These are phyloP conservation scores for Myotis findleyi DNA, from an alignment of 2,797 vertebrate species.

Conservation along the genomic window DNA sequence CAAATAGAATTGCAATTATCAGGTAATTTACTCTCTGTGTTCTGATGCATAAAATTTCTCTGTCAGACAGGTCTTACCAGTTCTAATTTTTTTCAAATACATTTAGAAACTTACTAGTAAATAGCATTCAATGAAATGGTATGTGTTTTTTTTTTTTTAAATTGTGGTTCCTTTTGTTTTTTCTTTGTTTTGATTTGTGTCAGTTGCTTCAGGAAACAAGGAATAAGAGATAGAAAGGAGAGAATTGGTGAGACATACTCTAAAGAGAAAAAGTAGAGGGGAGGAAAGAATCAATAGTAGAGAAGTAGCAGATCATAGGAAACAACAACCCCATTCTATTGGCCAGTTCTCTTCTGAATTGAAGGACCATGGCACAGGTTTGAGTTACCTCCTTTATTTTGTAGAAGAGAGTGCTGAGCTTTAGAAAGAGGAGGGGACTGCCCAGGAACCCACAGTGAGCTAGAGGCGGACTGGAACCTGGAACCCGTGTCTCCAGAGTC, in stretches of 20 bases:
- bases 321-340: neutral
- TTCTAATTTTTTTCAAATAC: constrained; percentile 18
- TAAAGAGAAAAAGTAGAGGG: too few relatives aligned
- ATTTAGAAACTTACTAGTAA: constrained; percentile 1
- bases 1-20: neutral
- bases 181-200: neutral
- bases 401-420: neutral
- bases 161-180: constrained; percentile 10
- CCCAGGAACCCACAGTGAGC: neutral
- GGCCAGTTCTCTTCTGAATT: neutral
- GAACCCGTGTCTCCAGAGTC: neutral
- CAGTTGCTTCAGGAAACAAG: neutral
- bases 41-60: neutral
- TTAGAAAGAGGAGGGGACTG: neutral
- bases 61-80: neutral
- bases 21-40: neutral
- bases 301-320: neutral
- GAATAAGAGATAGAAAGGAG: neutral
- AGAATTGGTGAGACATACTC: neutral
- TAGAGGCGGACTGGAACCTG: neutral
- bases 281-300: neutral
- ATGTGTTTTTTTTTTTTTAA: neutral
- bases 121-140: neutral
- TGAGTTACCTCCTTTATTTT: neutral
- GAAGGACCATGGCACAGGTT: neutral